Base-by-base conservation (phyloP, 92 coral and sea anemone species). In the Nematostella vectensis region DNA sequence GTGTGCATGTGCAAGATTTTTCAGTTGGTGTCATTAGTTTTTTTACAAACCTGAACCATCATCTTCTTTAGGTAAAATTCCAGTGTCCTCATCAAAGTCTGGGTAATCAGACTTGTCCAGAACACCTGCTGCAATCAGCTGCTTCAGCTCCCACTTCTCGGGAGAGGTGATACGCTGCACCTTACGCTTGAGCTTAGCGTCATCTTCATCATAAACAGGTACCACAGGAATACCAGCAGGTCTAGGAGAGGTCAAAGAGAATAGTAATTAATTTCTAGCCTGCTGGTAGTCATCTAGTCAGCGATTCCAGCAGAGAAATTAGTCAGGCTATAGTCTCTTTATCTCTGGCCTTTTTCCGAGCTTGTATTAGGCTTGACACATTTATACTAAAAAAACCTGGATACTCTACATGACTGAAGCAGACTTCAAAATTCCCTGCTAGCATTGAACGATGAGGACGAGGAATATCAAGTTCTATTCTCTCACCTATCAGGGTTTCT, bases 121-220 rank as follows among this genome's bases (percentile, higher is more conserved):
- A 10, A 91, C 98, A 25, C 98, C 98, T 31, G 98, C 98, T 17
- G 96, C 50, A 23, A 91, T 91, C 16, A 91, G 88, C 98, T 89
- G 97, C 50, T 89, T 89, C 43, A 89, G 62, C 62, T 89, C 97
- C 97, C 97, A 89, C 55, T 89, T 89, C 70, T 89, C 95, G n/a
- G 97, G 97, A 17, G 97, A 89, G 8, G 95, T 81, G 57, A 89
- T 79, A 54, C 97, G 75, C 59, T 89, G 97, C 15, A 89, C 95
- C 55, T 89, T 89, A 3, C 84, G 80, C 53, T 72, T 85, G 2
- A 70, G 26, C 42, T 75, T 89, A 10, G 83, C 71, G 33, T 87
- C 95, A 23, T 89, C 97, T n/a, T 86, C 83, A 22, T 88, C 95
- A 48, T 81, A 81, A 15, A 79, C 83, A 18, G 97, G 97, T 30